Conservation (phyloP, 2,113 vertebrate species). For the Athene cunicularia region DNA sequence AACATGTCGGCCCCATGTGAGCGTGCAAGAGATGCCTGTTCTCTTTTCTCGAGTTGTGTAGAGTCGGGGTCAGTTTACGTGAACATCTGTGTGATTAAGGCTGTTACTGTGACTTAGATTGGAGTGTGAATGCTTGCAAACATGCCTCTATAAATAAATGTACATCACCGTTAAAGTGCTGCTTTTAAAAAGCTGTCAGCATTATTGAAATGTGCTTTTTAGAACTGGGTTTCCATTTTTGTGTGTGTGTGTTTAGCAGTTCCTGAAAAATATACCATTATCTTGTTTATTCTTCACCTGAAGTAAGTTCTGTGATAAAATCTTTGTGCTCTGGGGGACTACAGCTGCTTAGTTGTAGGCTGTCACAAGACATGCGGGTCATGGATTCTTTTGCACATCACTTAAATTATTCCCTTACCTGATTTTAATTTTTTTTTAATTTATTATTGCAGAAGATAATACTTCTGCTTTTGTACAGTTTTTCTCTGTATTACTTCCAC, state of each 20-base stretch:
- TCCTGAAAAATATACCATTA: background rate
- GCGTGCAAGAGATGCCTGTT: background rate
- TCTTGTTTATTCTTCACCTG: background rate
- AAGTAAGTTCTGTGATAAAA: background rate
- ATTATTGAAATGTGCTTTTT: background rate
- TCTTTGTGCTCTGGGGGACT: background rate
- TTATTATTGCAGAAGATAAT: background rate
- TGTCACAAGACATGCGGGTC: background rate
- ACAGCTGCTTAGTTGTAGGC: background rate
- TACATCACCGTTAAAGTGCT: background rate
- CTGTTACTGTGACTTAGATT: background rate
- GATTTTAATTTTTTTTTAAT: background rate
- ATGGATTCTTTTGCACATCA: background rate
- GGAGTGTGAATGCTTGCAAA: background rate
- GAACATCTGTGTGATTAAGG: slow-evolving; percentile 5
- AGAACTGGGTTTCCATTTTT: background rate
- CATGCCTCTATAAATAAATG: background rate
- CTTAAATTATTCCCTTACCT: background rate
- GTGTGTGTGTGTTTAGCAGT: background rate
- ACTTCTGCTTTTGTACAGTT: background rate
- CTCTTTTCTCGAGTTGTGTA: background rate
- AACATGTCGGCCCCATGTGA: background rate
- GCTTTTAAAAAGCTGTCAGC: background rate
- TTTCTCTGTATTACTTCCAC: background rate
- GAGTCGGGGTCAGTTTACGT: background rate